A percentile compares a stretch with the other conserved stretches of the same genome.
Evolutionary conservation across 1,140 invertebrate genomes (phyloP).

Genomic region (Spodoptera litura): DNA sequence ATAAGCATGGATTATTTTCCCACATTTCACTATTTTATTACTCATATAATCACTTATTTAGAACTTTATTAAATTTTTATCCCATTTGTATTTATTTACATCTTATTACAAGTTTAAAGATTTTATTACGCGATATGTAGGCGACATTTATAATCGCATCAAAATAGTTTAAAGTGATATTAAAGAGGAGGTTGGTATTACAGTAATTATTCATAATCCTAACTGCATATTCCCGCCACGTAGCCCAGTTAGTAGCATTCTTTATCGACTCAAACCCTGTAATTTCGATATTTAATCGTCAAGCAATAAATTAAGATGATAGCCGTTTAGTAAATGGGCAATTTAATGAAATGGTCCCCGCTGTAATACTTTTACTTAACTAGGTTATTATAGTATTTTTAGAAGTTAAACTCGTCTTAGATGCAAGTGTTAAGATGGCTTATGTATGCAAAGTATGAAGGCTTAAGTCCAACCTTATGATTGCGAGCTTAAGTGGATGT

Average conservation of each 20-base stretch:
- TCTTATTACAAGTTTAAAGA: too few species aligned
- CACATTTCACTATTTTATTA: too few species aligned
- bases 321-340: slow-evolving; percentile 21
- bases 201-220: slow-evolving; percentile 43
- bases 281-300: slow-evolving; percentile 21
- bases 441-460: background rate
- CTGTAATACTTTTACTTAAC: slow-evolving; percentile 5
- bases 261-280: background rate
- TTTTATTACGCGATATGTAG: too few species aligned
- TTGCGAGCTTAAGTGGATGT: background rate
- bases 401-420: background rate
- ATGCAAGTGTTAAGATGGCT: background rate
- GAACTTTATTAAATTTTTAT: too few species aligned
- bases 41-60: too few species aligned
- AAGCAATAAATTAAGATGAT: slow-evolving; percentile 23
- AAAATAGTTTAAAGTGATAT: background rate
- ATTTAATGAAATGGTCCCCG: background rate
- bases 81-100: too few species aligned
- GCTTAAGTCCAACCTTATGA: too few species aligned
- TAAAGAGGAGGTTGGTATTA: slow-evolving; percentile 19
- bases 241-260: slow-evolving; percentile 8
- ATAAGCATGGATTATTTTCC: too few species aligned
- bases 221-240: slow-evolving; percentile 8
- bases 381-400: slow-evolving; percentile 12
- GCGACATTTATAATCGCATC: background rate